Conservation (phyloP, 2,888 invertebrate species). For the Aromia moschata region DNA sequence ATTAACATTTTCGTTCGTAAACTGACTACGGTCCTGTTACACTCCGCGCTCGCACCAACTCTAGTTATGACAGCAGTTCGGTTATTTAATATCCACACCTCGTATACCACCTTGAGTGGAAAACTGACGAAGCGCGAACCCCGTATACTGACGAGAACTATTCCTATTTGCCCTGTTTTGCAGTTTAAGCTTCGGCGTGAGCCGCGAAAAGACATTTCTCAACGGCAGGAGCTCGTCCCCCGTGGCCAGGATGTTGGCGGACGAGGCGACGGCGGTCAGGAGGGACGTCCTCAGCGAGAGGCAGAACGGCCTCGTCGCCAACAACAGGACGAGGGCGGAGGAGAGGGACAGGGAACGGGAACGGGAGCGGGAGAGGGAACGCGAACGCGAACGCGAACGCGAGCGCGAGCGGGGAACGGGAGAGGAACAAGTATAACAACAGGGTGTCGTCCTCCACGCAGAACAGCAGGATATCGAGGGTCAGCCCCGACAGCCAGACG, state of each 20-base stretch:
- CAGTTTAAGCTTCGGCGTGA: conserved; percentile 56
- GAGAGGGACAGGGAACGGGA: conserved; percentile 20
- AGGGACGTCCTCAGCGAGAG: conserved; percentile 48
- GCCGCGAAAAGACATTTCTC: conserved; percentile 53
- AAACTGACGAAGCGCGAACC: too few species aligned
- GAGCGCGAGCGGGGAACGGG: conserved; percentile 32
- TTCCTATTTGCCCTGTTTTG: too few species aligned
- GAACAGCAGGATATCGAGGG: conserved; percentile 53
- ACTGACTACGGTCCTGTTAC: too few species aligned
- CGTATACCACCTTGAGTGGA: too few species aligned
- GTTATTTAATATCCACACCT: too few species aligned
- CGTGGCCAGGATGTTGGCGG: conserved; percentile 23
- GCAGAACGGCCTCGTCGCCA: conserved; percentile 36
- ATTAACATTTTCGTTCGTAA: too few species aligned
- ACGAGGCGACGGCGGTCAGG: conserved; percentile 44
- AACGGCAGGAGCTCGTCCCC: conserved; percentile 35
- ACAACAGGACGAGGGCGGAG: conserved; percentile 25
- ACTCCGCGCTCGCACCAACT: too few species aligned
- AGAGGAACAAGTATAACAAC: conserved; percentile 46
- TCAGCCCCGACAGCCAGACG: conserved; percentile 62
- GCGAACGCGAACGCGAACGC: too few species aligned
- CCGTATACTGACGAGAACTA: too few species aligned
- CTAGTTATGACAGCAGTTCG: too few species aligned
- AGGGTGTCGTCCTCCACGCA: conserved; percentile 52
- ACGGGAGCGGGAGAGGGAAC: too few species aligned